A percentile compares a stretch with the other conserved stretches of the same genome.
These are phyloP conservation scores for Mixornis gularis DNA, from an alignment of 2,113 vertebrate species.

Conservation along the genomic window DNA sequence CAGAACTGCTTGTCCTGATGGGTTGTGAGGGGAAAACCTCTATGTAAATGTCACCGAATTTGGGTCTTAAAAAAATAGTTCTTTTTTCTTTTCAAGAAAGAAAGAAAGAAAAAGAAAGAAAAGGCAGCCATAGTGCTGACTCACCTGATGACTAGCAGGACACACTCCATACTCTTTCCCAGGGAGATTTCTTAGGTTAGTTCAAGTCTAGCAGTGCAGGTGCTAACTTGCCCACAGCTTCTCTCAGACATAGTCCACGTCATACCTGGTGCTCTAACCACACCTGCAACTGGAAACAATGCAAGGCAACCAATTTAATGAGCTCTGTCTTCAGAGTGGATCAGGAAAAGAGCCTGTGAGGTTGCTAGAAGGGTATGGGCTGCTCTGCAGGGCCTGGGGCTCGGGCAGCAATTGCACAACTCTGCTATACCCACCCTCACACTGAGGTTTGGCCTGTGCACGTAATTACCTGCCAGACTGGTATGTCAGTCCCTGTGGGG, in stretches of 20 bases:
- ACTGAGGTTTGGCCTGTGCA: background rate
- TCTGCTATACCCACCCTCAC: background rate
- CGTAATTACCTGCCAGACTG: background rate
- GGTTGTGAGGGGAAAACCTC: background rate
- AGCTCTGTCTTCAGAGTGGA: background rate
- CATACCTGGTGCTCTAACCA: constrained; percentile 8
- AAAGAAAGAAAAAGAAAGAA: background rate
- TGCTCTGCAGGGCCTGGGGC: background rate
- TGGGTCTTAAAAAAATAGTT: background rate
- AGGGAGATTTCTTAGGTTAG: background rate
- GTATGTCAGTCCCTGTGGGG: background rate
- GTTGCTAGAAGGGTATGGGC: background rate
- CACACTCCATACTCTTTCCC: background rate
- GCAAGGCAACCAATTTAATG: background rate
- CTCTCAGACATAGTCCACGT: background rate
- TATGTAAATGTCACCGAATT: background rate
- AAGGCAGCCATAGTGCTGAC: background rate
- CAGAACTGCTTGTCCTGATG: background rate
- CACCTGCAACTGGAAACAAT: constrained; percentile 3
- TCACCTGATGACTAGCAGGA: background rate
- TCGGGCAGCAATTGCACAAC: background rate
- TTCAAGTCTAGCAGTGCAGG: constrained; percentile 21
- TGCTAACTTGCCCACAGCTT: background rate
- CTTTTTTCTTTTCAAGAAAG: background rate
- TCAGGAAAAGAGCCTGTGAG: background rate